Base-by-base conservation (phyloP, 2,797 vertebrate genomes). In the Iguana delicatissima region DNA sequence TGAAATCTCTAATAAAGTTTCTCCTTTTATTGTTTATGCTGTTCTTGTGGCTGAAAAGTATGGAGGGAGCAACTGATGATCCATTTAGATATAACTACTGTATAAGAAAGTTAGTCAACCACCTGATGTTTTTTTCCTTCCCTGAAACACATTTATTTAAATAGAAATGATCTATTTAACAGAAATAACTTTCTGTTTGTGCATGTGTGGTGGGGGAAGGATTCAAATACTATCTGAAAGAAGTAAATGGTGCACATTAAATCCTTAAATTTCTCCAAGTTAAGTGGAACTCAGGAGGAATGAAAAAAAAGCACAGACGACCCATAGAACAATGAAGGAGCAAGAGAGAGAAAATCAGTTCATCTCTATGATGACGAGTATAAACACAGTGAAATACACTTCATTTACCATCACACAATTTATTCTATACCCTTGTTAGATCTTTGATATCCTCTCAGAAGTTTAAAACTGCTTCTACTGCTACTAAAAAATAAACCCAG, bases 1-100 rank as follows among this genome's bases (percentile, higher is more conserved):
- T 92, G 29, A 92, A 92, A 91, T 74, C 67, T 91, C 89, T 91
- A 91, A 93, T 42, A 80, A 42, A 84, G 84, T 90, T 93, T 22
- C 85, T 93, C 81, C 52, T 42, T 92, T 20, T 89, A 73, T 35
- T 42, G 6, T 85, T 93, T 82, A 76, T 90, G 29, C 84, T 89
- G 8, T 91, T 87, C 29, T 76, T 83, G 89, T 93, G 52, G 24
- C 64, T 73, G 67, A 55, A 84, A 10, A 84, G n/a, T 80, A 52
- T 32, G 46, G 76, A 72, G 13, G 22, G 13, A 52, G 32, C 6
- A 86, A 84, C 32, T 84, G 62, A 50, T 18, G 20, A 84, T 62
- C 89, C 84, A 57, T 84, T 67, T 32, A 32, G 67, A 62, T 64
- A 72, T 42, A 89, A 84, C n/a, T 76, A 35, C 42, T 46, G 42